A percentile compares a stretch with the other conserved stretches of the same genome.
phyloP scores from a whole-genome alignment of 1,140 invertebrate genomes.

The Papilio xuthus region DNA sequence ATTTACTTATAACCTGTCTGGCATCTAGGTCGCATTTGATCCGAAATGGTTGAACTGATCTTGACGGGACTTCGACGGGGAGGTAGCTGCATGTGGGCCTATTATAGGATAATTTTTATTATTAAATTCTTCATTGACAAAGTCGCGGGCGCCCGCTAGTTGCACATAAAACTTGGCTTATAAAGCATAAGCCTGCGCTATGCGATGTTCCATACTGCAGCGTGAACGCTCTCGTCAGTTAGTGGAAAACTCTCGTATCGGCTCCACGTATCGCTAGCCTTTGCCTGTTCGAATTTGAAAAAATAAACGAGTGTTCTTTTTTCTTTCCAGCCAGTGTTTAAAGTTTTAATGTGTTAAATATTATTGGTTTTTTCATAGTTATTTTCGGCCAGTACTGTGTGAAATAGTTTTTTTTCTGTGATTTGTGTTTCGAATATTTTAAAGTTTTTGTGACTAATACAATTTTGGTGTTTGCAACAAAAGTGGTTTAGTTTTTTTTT shows the following conservation, averaged over 20 bases:
- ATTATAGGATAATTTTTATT: no score
- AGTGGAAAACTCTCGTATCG: neutral
- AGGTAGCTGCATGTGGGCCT: no score
- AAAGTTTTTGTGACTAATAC: neutral
- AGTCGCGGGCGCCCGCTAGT: neutral
- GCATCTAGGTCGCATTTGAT: no score
- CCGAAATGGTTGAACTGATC: no score
- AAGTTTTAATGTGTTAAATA: conserved; percentile 2
- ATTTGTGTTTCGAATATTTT: neutral
- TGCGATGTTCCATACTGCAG: conserved; percentile 10
- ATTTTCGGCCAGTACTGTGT: neutral
- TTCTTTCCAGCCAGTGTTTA: conserved; percentile 12
- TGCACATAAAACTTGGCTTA: conserved; percentile 8
- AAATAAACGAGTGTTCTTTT: conserved; percentile 8
- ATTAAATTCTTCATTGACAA: neutral
- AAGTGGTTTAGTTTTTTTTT: neutral
- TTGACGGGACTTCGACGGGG: no score
- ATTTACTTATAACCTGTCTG: no score
- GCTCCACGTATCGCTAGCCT: neutral
- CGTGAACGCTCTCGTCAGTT: neutral
- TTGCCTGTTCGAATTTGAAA: neutral
- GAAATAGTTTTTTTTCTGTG: neutral
- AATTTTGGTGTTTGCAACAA: neutral
- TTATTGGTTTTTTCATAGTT: neutral
- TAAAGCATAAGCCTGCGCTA: neutral